phyloP scores from a whole-genome alignment of 2,888 invertebrate genomes.

The Cryptophagus acutangulus region DNA sequence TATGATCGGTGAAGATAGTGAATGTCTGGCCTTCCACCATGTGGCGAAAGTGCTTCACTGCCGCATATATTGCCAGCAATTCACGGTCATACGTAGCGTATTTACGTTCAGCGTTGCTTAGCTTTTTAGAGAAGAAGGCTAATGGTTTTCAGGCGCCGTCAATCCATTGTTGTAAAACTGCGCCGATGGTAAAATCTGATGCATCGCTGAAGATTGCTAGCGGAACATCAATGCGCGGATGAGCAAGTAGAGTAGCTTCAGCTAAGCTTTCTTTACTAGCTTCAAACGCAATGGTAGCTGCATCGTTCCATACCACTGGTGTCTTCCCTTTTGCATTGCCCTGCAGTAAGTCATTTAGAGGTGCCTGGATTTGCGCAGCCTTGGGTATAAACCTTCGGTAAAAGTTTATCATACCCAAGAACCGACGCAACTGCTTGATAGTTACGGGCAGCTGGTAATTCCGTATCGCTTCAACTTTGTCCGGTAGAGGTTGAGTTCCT shows the following conservation, averaged over 20 bases:
- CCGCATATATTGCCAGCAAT: too few species aligned
- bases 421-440: too few species aligned
- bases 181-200: too few species aligned
- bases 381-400: conserved; percentile 17
- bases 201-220: too few species aligned
- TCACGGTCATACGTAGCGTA: conserved; percentile 17
- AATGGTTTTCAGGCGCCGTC: conserved; percentile 20
- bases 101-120: too few species aligned
- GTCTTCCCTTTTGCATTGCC: conserved; percentile 11
- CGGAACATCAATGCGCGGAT: conserved; percentile 21
- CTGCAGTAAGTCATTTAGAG: conserved; percentile 10
- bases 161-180: too few species aligned
- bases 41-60: conserved; percentile 12
- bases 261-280: too few species aligned
- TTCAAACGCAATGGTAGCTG: too few species aligned
- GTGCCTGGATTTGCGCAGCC: conserved; percentile 15
- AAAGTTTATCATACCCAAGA: too few species aligned
- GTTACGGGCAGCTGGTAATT: conserved; percentile 21
- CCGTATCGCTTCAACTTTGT: conserved; percentile 33
- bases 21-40: too few species aligned
- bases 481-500: too few species aligned
- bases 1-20: too few species aligned
- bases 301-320: conserved; percentile 14
- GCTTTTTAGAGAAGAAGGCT: conserved; percentile 25
- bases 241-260: conserved; percentile 14